Conservation (phyloP, 1,140 invertebrate genomes). For the Dendroctonus valens region DNA sequence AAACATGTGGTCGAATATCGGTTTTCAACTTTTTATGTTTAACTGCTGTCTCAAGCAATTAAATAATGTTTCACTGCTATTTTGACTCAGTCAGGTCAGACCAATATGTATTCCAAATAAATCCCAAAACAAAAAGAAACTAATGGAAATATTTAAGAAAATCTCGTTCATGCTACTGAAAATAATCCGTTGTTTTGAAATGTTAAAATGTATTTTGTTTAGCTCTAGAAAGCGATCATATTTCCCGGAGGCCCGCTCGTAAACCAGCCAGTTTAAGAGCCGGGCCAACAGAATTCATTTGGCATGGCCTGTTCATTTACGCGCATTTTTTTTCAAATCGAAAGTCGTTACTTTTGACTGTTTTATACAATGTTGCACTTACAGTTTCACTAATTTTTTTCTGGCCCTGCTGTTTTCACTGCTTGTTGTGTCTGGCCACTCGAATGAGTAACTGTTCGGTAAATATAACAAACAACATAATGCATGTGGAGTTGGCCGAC, state of each 20-base stretch:
- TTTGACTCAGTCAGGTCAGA: neutral
- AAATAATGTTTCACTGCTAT: no score
- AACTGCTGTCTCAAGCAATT: no score
- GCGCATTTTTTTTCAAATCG: slow-evolving; percentile 24
- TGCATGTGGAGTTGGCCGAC: no score
- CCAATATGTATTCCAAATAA: neutral
- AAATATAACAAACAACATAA: no score
- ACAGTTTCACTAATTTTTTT: slow-evolving; percentile 14
- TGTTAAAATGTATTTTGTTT: slow-evolving; percentile 35
- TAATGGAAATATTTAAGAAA: slow-evolving; percentile 16
- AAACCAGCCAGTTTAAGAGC: slow-evolving; percentile 22
- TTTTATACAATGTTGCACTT: slow-evolving; percentile 26
- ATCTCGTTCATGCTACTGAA: slow-evolving; percentile 15
- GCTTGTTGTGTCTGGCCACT: slow-evolving; percentile 17
- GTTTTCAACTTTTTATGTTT: no score
- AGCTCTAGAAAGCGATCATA: slow-evolving; percentile 19
- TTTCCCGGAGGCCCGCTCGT: slow-evolving; percentile 18
- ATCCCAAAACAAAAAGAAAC: neutral
- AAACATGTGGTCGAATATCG: no score
- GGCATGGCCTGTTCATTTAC: slow-evolving; percentile 16
- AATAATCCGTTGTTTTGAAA: slow-evolving; percentile 37
- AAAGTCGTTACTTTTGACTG: slow-evolving; percentile 23
- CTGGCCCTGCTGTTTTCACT: slow-evolving; percentile 13
- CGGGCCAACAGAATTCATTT: slow-evolving; percentile 26
- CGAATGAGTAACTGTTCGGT: neutral